Evolutionary conservation across 2,113 vertebrate species (phyloP), one percentile per base, ranked within the genome.

Genomic region (Silurus glanis): DNA sequence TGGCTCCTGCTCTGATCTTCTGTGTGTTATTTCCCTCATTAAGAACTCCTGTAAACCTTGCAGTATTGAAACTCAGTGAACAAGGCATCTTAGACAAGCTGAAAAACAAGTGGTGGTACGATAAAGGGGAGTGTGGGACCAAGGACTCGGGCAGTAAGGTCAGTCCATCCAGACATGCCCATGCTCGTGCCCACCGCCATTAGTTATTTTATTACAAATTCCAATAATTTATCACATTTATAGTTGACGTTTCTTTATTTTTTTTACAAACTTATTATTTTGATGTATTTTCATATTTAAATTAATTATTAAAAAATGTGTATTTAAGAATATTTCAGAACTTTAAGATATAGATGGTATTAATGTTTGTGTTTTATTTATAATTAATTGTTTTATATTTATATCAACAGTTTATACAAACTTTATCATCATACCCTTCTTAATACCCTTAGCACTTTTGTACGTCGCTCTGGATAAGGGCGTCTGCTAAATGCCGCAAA

Each of bases 41-140:
- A 99, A 99, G 98, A 98, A 98, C 97, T 97, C 98, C 97, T 97
- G 98, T 99, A 99, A 99, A 98, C 97, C 98, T 99, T 98, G 98
- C 98, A 95, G 98, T 99, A 96, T 99, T 99, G 98, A 99, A 99
- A 99, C 97, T 99, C 97, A 99, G 98, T 99, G 98, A 99, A 94
- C 95, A 96, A 99, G 98, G 97, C 97, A 95, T 99, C 98, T 99
- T 99, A 99, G 97, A 99, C 98, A 99, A 99, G 97, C 98, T 99
- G 98, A 99, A 99, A 99, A 97, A 95, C 96, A 97, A 97, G 97
- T 97, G 96, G 96, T 97, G 96, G 96, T 97, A 97, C 96, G 96
- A 97, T 97, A 97, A 99, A 92, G 97, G 97, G 92, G 96, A 97
- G 93, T 97, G 96, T 97, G 98, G 97, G 96, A 95, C 95, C 97